Percentiles rank a stretch among this genome's conserved stretches.
Evolutionary conservation across 2,888 invertebrate genomes (phyloP).

Genomic region (Flexamia atlantica): DNA sequence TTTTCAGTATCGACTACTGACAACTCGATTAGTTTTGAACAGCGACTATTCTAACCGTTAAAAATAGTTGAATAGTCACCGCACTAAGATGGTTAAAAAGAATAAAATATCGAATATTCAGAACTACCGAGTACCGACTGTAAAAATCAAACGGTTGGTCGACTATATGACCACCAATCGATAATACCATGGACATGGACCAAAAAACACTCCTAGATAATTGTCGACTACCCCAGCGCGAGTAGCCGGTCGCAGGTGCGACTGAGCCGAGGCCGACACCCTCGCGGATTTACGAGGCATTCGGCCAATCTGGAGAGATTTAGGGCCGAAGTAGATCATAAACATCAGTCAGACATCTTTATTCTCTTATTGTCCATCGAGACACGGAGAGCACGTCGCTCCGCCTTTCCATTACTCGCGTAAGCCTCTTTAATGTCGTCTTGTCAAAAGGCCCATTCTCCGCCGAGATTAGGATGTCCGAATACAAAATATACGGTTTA

Average conservation of each 20-base stretch:
- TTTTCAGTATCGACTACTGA: no score
- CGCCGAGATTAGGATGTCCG: conserved; percentile 8
- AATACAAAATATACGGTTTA: conserved; percentile 14
- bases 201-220: no score
- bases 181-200: no score
- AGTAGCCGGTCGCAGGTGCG: conserved; percentile 8
- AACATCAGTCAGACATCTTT: conserved; percentile 50
- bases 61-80: no score
- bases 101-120: no score
- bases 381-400: conserved; percentile 18
- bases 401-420: background rate
- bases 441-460: conserved; percentile 32
- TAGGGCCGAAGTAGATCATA: conserved; percentile 38
- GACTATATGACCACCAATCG: no score
- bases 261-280: background rate
- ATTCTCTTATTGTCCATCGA: conserved; percentile 44
- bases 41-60: no score
- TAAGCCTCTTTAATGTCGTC: conserved; percentile 19
- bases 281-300: background rate
- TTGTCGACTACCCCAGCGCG: no score
- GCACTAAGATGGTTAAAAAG: no score
- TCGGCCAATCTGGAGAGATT: conserved; percentile 54
- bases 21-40: no score
- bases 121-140: no score
- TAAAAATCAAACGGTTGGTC: no score